A percentile compares a stretch with the other conserved stretches of the same genome.
These are phyloP conservation scores for Tenebrosternarchus preto DNA, from an alignment of 2,113 vertebrate species.

Conservation along the genomic window DNA sequence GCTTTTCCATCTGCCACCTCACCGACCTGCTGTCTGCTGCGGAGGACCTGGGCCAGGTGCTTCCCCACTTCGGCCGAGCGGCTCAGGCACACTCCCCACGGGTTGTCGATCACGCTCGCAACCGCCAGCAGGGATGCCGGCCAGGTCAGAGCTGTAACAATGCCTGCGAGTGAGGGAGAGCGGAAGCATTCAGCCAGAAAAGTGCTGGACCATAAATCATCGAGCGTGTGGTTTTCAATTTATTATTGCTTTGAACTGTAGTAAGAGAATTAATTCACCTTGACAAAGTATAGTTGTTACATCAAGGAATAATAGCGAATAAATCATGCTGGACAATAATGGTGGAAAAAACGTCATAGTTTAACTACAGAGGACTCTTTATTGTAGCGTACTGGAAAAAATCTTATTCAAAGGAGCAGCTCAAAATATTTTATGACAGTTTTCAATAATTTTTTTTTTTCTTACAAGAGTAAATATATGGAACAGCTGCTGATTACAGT, in stretches of 20 bases:
- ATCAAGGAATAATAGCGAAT: neutral
- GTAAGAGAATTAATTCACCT: neutral
- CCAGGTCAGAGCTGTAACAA: constrained; percentile 90
- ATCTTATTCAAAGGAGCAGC: neutral
- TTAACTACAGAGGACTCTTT: neutral
- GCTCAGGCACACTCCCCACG: constrained; percentile 94
- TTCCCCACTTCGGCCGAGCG: constrained; percentile 93
- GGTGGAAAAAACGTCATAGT: neutral
- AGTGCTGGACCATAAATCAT: neutral
- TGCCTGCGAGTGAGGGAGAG: constrained; percentile 71
- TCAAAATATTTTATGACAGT: neutral
- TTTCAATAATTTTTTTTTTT: too few relatives aligned
- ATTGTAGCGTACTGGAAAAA: neutral
- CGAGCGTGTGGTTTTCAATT: neutral
- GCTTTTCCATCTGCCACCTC: constrained; percentile 7
- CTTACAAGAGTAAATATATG: neutral
- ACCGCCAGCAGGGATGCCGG: constrained; percentile 86
- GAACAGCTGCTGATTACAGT: neutral
- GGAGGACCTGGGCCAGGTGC: constrained; percentile 89
- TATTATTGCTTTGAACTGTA: neutral
- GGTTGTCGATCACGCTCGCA: constrained; percentile 92
- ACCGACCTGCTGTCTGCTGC: constrained; percentile 87
- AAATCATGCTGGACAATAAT: neutral
- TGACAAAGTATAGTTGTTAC: neutral
- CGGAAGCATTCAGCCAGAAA: constrained; percentile 7